Base-by-base conservation (phyloP, 2,113 vertebrate genomes). In the Sceloporus tristichus region DNA sequence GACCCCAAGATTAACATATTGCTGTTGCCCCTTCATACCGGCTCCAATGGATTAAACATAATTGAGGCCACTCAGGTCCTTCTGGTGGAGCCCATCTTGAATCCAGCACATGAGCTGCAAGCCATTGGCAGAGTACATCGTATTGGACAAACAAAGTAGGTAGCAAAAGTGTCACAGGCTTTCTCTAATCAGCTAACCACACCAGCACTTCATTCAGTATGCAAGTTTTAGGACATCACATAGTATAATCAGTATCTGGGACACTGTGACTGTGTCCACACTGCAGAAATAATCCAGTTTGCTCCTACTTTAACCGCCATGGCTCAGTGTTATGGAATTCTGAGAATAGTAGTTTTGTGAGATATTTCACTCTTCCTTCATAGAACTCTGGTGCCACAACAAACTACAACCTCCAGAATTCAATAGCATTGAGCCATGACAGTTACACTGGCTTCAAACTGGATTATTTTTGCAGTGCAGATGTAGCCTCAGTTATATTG, bases 41-140 rank as follows among this genome's bases (percentile, higher is more conserved):
- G 99, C 87, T 99, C 99, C 90, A 99, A 99, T 78, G 99, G 99
- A 68, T 95, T 99, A 68, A 99, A 99, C 92, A 99, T 99, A 93
- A 99, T 99, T 0, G 99, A 99, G 94, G 99, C 99, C 3, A 99
- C 99, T 29, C 98, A 99, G 0, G 98, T 99, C 81, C 94, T 99
- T 82, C 94, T 99, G 78, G 99, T 99, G 68, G 99, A 99, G 92
- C 99, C 99, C 21, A 99, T 99, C 91, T 94, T 99, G 87, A 99
- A 99, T 94, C 99, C 98, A 0, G 99, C 99, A 85, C 98, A 99
- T 65, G 99, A 99, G 94, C 97, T 99, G 6, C 99, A 99, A 95
- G 99, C 99, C 86, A 99, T 99, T 68, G 99, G 99, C 90, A 96
- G 99, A 92, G 99, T 99, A 6, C 99, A 99, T 95, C 98, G 99